Base-by-base conservation (phyloP, 2,888 invertebrate genomes). In the Eupithecia exiguata region DNA sequence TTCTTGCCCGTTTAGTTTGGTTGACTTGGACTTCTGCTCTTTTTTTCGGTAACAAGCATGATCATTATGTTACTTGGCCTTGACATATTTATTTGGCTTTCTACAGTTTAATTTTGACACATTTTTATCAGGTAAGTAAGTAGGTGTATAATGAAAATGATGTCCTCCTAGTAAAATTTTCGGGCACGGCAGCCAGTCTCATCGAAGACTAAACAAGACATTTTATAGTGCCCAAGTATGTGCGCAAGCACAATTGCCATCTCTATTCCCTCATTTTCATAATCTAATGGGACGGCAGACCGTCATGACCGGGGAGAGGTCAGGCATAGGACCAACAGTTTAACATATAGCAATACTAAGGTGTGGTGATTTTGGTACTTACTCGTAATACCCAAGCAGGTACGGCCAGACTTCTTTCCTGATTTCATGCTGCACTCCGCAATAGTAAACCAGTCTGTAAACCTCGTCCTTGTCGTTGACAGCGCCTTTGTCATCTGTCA, bases 391-490 rank as follows among this genome's bases (percentile, higher is more conserved):
- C 0, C 97, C 98, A 40, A 98, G 92, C 16, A 98, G 94, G 86
- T 98, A 98, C 0, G 98, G 98, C 98, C 98, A 98, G 6, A 98
- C 97, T 92, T 97, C 96, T 82, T 95, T 95, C 21, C 97, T 91
- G 35, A 97, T 94, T n/a, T 96, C 96, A 77, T 97, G 96, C 35
- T 96, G 96, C 25, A 98, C 96, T 0, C 99, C 98, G 0, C 98
- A 97, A 87, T 97, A 98, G 87, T 99, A 99, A 0, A 98, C 97
- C 38, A 98, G 93, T 68, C 97, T 94, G 86, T 97, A 97, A 21
- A 99, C 96, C 90, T 98, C 98, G 10, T 95, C 95, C 74, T 95
- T 95, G 80, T 97, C 95, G 0, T 89, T 89, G 0, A 96, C 92
- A 0, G 95, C 94, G 0, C 97, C 97, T 18, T 91, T 87, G n/a